Percentiles rank a stretch among this genome's conserved stretches.
Conservation (phyloP, 2,113 vertebrate species). For the Microtus montanus region DNA sequence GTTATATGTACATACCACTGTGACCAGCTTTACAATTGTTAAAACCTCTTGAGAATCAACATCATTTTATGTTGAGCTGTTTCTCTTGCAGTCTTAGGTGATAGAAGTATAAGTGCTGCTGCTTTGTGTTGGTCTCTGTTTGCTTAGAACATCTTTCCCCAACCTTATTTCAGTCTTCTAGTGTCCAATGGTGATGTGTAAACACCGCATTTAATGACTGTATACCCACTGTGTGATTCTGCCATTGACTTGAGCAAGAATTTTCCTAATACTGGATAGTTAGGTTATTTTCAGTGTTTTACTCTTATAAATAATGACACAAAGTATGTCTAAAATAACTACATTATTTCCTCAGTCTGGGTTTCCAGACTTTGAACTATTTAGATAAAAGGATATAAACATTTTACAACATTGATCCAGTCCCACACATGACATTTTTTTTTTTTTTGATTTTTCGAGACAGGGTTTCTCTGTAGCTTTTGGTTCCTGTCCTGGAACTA, state of each 20-base stretch:
- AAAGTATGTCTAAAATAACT: neutral
- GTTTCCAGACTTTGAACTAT: constrained; percentile 38
- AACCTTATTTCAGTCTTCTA: neutral
- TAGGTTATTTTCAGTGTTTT: neutral
- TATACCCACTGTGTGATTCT: neutral
- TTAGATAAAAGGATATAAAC: constrained; percentile 34
- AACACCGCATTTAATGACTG: constrained; percentile 11
- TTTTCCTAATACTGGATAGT: constrained; percentile 1
- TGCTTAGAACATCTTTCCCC: neutral
- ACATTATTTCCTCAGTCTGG: constrained; percentile 52
- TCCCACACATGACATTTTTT: constrained; percentile 28
- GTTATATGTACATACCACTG: neutral
- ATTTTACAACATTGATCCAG: constrained; percentile 29
- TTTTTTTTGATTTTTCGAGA: too few species aligned
- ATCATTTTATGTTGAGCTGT: neutral
- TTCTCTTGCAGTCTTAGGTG: neutral
- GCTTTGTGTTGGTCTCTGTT: neutral
- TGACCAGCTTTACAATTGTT: neutral
- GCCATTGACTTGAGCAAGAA: neutral
- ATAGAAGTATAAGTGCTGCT: neutral
- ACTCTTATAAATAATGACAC: constrained; percentile 14
- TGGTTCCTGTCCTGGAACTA: too few species aligned
- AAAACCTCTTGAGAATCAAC: neutral
- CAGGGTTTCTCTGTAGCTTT: too few species aligned
- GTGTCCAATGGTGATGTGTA: neutral